These are phyloP conservation scores for Cydia strobilella DNA, from an alignment of 1,140 invertebrate genomes.

Conservation along the genomic window DNA sequence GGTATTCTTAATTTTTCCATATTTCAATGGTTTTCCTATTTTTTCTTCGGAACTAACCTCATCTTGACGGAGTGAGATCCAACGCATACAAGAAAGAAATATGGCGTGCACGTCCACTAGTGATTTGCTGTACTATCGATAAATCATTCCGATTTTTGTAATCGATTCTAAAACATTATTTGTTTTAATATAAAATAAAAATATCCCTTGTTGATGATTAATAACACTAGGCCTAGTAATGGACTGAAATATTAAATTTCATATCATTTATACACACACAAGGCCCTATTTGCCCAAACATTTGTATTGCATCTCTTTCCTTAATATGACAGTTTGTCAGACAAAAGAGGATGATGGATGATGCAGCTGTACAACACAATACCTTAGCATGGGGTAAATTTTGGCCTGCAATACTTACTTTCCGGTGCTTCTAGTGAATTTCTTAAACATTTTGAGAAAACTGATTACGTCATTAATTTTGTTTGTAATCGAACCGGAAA, in stretches of 20 bases:
- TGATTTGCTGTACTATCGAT: slow-evolving; percentile 29
- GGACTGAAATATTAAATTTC: too few relatives aligned
- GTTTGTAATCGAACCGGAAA: background rate
- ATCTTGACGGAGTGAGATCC: slow-evolving; percentile 76
- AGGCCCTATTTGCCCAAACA: too few relatives aligned
- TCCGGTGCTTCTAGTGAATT: too few relatives aligned
- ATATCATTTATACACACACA: too few relatives aligned
- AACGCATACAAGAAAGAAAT: slow-evolving; percentile 79
- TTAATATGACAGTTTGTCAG: too few relatives aligned
- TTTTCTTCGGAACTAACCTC: slow-evolving; percentile 72
- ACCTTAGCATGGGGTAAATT: too few relatives aligned
- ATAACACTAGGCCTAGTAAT: background rate
- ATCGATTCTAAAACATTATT: background rate
- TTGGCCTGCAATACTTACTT: too few relatives aligned
- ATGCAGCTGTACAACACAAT: too few relatives aligned
- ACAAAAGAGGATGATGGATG: too few relatives aligned
- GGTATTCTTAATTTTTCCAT: slow-evolving; percentile 5
- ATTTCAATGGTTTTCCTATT: slow-evolving; percentile 39
- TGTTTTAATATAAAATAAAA: background rate
- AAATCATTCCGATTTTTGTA: background rate
- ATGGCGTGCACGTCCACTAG: slow-evolving; percentile 52
- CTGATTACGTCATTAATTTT: too few relatives aligned
- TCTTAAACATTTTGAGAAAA: too few relatives aligned
- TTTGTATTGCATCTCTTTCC: too few relatives aligned
- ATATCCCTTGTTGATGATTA: background rate